Percentiles rank a stretch among this genome's conserved stretches.
These are phyloP conservation scores for Leptosomus discolor DNA, from an alignment of 2,113 vertebrate genomes.

Conservation along the genomic window DNA sequence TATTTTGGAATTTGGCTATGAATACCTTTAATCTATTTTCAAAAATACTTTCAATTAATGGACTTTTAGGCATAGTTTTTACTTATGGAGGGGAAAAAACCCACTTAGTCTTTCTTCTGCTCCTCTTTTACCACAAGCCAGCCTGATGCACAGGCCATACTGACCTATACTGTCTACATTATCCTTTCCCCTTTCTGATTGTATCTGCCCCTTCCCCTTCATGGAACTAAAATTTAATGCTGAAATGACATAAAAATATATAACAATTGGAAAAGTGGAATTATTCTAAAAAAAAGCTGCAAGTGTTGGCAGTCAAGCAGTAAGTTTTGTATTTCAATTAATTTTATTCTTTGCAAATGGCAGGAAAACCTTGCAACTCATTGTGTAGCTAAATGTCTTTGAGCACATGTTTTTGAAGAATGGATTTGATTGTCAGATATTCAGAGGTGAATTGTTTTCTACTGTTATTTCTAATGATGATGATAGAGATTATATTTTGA, in stretches of 20 bases:
- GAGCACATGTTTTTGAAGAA: not conserved
- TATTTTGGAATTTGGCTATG: not conserved
- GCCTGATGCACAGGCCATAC: not conserved
- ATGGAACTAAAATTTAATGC: not conserved
- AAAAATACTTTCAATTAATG: not conserved
- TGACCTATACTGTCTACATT: not conserved
- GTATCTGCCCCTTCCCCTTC: not conserved
- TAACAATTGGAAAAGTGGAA: not conserved
- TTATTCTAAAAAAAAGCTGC: not conserved
- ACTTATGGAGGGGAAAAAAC: not conserved
- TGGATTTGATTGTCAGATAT: not conserved
- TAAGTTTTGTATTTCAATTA: not conserved
- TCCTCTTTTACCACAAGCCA: not conserved
- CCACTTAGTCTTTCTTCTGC: not conserved
- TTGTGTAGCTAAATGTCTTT: not conserved
- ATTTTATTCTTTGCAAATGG: not conserved
- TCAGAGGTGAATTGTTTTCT: not conserved
- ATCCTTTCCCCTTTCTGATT: not conserved
- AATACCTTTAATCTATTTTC: not conserved
- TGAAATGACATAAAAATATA: not conserved
- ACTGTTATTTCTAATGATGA: not conserved
- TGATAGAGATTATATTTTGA: not conserved
- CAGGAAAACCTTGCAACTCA: not conserved
- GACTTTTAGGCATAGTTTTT: not conserved
- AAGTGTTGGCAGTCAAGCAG: not conserved